These are phyloP conservation scores for Actinernus sp. DNA, from an alignment of 92 coral and sea anemone species.

Conservation along the genomic window DNA sequence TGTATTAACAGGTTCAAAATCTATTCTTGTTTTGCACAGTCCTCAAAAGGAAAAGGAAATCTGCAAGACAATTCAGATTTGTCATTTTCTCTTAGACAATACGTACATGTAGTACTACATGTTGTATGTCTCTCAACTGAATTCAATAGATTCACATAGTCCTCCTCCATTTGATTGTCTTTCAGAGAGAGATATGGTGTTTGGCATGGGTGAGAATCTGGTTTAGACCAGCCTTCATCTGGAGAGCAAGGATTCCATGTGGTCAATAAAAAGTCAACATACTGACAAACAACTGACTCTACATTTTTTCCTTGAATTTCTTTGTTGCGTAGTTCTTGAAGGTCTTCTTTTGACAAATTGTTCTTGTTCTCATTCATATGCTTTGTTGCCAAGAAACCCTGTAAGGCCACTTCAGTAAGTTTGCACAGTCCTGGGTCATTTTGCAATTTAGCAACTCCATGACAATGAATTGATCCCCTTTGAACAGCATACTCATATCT, in stretches of 20 bases:
- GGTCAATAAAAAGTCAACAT: conserved; percentile 66
- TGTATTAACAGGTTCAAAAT: conserved; percentile 54
- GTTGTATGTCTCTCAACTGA: conserved; percentile 58
- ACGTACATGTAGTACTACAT: conserved; percentile 66
- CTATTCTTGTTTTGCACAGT: conserved; percentile 44
- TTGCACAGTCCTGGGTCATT: conserved; percentile 74
- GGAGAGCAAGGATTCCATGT: conserved; percentile 81
- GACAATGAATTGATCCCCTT: conserved; percentile 72
- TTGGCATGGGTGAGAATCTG: conserved; percentile 70
- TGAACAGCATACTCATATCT: conserved; percentile 68
- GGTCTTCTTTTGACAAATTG: conserved; percentile 20
- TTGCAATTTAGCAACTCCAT: conserved; percentile 65
- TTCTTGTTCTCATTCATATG: conserved; percentile 10
- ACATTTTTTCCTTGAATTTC: conserved; percentile 44
- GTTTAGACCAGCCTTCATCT: conserved; percentile 77
- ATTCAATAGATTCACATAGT: conserved; percentile 66
- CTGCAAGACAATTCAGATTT: conserved; percentile 40
- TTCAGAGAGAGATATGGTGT: conserved; percentile 45
- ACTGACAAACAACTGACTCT: conserved; percentile 64
- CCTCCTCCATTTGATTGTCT: conserved; percentile 25
- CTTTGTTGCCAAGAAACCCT: conserved; percentile 59
- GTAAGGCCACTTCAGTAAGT: conserved; percentile 46
- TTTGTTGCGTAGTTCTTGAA: conserved; percentile 19
- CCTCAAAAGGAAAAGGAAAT: conserved; percentile 64
- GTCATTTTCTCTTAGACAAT: conserved; percentile 42